These are phyloP conservation scores for Catocala fraxini DNA, from an alignment of 2,888 invertebrate genomes.

Conservation along the genomic window DNA sequence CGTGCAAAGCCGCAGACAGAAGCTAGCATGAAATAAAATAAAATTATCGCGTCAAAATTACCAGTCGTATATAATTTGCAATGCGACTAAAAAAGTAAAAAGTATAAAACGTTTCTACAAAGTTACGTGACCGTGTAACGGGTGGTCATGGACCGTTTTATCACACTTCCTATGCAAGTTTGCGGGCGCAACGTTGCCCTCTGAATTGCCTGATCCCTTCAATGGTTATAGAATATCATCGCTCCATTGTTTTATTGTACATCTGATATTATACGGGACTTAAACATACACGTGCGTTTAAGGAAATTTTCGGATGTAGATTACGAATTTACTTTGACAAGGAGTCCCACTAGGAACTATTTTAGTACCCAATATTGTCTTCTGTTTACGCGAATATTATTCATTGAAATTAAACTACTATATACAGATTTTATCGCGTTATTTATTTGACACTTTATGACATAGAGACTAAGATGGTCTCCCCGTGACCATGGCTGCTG, in stretches of 20 bases:
- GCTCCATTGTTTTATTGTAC: constrained; percentile 51
- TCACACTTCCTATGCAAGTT: constrained; percentile 67
- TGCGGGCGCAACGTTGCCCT: constrained; percentile 45
- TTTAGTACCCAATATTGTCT: constrained; percentile 1
- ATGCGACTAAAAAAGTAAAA: no score
- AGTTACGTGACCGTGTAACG: constrained; percentile 50
- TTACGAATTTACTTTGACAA: background rate
- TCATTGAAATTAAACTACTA: no score
- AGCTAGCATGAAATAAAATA: no score
- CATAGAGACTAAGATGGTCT: no score
- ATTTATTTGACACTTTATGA: no score
- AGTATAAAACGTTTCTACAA: no score
- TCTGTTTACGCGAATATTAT: no score
- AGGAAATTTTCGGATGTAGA: constrained; percentile 24
- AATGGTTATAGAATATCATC: constrained; percentile 44
- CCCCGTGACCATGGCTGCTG: no score
- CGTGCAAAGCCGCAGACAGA: no score
- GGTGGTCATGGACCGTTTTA: constrained; percentile 61
- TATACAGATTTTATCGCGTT: no score
- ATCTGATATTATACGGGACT: constrained; percentile 41
- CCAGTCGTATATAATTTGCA: no score
- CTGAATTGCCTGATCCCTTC: constrained; percentile 47
- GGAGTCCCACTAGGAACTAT: constrained; percentile 12
- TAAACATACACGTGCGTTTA: constrained; percentile 28
- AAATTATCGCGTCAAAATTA: no score